phyloP scores from a whole-genome alignment of 2,888 invertebrate genomes.

The Lathronympha strigana region DNA sequence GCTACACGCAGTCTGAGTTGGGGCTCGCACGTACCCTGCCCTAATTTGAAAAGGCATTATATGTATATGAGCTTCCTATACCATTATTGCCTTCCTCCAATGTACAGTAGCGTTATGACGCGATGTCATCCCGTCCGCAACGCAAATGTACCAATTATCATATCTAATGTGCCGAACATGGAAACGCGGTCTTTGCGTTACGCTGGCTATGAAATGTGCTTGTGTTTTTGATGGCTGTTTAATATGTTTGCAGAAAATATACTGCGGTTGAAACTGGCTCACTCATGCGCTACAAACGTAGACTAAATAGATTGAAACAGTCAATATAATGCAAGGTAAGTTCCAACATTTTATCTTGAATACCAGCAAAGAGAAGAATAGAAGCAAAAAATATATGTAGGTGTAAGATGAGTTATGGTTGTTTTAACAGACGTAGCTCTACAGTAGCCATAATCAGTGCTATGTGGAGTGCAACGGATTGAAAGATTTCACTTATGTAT shows the following conservation, averaged over 20 bases:
- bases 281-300: not conserved
- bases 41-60: conserved; percentile 13
- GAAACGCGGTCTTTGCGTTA: conserved; percentile 33
- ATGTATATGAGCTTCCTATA: conserved; percentile 13
- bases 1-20: conserved; percentile 58
- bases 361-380: too few relatives aligned
- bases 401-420: too few relatives aligned
- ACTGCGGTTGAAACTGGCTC: conserved; percentile 9
- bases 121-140: conserved; percentile 71
- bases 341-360: too few relatives aligned
- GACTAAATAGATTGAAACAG: too few relatives aligned
- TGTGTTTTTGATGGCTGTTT: conserved; percentile 38
- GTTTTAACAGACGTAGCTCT: too few relatives aligned
- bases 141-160: conserved; percentile 82
- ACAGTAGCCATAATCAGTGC: too few relatives aligned
- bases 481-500: too few relatives aligned
- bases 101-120: conserved; percentile 55
- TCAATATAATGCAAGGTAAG: not conserved
- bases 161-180: conserved; percentile 72
- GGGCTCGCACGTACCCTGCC: conserved; percentile 21
- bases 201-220: conserved; percentile 32
- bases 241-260: conserved; percentile 12
- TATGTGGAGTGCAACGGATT: too few relatives aligned
- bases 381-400: too few relatives aligned
- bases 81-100: conserved; percentile 36